phyloP scores from a whole-genome alignment of 2,113 vertebrate species.

The Damaliscus lunatus region DNA sequence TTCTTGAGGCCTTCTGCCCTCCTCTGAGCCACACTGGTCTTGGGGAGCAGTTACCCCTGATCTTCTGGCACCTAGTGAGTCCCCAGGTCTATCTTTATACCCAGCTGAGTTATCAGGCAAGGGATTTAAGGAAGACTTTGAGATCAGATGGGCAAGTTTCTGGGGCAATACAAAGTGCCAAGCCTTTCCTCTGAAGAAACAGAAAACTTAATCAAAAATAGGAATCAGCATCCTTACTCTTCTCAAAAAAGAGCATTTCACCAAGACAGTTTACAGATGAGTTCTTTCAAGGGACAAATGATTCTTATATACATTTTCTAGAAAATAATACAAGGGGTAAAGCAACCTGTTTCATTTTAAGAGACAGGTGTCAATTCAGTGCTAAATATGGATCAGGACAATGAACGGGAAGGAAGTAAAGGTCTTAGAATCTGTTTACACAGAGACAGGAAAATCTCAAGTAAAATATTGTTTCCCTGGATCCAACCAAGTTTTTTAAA shows the following conservation, averaged over 20 bases:
- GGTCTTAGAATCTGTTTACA: background rate
- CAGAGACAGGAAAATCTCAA: background rate
- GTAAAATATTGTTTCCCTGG: background rate
- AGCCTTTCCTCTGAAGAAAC: background rate
- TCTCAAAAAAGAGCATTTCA: background rate
- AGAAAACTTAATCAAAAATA: background rate
- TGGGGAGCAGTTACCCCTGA: background rate
- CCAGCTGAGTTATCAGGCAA: background rate
- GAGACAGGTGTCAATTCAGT: background rate
- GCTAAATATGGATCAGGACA: background rate
- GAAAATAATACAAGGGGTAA: background rate
- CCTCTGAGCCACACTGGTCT: background rate
- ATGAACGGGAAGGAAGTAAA: background rate
- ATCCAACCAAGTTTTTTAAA: background rate
- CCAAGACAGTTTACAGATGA: background rate
- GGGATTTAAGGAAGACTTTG: background rate
- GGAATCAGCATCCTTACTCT: too few relatives aligned
- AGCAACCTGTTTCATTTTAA: background rate
- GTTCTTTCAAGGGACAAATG: background rate
- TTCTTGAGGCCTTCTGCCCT: background rate
- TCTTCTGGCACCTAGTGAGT: too few relatives aligned
- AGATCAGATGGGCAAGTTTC: background rate
- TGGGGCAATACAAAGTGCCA: background rate
- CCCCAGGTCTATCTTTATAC: background rate
- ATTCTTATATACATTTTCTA: background rate